Evolutionary conservation across 2,797 vertebrate genomes (phyloP).

Genomic region (Malacoraja senta): DNA sequence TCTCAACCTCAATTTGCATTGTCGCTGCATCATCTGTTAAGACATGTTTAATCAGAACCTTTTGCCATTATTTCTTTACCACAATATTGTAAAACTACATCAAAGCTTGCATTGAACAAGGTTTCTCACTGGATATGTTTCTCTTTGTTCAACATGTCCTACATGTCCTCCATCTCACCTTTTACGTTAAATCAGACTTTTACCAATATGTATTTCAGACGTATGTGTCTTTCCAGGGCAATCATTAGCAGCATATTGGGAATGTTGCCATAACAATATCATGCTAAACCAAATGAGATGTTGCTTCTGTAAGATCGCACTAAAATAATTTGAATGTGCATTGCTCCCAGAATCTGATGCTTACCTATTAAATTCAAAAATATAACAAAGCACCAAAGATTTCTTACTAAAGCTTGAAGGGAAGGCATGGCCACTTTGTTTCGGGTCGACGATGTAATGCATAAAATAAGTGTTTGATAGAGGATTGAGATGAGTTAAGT

Average conservation of each 20-base stretch:
- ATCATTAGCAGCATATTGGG: background rate
- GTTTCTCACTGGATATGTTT: background rate
- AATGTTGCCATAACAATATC: background rate
- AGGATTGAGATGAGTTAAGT: background rate
- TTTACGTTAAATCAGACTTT: background rate
- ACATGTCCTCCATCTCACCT: constrained; percentile 4
- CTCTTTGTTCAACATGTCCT: background rate
- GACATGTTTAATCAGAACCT: background rate
- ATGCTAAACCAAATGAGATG: background rate
- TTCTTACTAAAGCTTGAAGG: background rate
- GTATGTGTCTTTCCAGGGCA: background rate
- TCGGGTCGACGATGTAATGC: background rate
- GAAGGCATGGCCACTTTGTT: background rate
- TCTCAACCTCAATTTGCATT: background rate
- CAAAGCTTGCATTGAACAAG: background rate
- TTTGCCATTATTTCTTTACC: background rate
- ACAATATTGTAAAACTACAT: background rate
- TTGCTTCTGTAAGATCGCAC: background rate
- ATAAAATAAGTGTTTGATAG: background rate
- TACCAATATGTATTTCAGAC: background rate
- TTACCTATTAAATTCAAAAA: background rate
- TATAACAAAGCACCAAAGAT: background rate
- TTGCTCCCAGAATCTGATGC: background rate
- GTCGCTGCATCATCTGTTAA: background rate
- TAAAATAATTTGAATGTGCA: background rate